Evolutionary conservation across 1,140 invertebrate species (phyloP).

Genomic region (Eumeta japonica): DNA sequence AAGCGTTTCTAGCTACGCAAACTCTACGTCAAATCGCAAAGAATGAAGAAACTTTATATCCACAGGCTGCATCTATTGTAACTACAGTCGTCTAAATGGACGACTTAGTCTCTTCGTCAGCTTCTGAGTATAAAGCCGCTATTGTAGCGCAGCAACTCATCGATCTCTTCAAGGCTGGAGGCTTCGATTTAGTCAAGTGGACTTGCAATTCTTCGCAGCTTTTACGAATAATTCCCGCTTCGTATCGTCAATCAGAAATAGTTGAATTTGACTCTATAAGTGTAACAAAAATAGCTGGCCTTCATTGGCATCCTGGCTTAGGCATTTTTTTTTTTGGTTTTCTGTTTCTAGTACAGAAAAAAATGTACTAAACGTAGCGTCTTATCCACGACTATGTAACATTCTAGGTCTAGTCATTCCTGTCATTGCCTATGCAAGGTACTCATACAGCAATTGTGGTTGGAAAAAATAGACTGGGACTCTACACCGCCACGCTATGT

Average conservation of each 20-base stretch:
- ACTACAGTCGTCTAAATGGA: no score
- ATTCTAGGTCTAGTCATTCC: slow-evolving; percentile 10
- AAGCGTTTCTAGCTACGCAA: no score
- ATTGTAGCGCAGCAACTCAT: not conserved
- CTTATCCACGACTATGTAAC: slow-evolving; percentile 9
- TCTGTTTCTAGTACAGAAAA: not conserved
- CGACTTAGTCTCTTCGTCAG: no score
- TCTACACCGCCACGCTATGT: no score
- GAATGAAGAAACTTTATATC: no score
- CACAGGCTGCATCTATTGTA: no score
- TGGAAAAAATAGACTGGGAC: slow-evolving; percentile 7
- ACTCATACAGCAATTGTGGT: slow-evolving; percentile 11
- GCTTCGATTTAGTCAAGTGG: slow-evolving; percentile 9
- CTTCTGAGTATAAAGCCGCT: not conserved
- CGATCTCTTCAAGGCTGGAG: slow-evolving; percentile 5
- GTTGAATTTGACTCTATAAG: not conserved
- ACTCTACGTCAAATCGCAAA: no score
- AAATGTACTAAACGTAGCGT: slow-evolving; percentile 10
- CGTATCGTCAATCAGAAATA: not conserved
- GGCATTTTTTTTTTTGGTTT: slow-evolving; percentile 7
- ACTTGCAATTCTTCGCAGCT: not conserved
- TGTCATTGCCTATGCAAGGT: slow-evolving; percentile 9
- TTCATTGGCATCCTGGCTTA: slow-evolving; percentile 4
- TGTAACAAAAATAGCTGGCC: slow-evolving; percentile 5
- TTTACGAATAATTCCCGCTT: not conserved